Conservation (phyloP, 2,113 vertebrate species). For the Oreochromis niloticus region DNA sequence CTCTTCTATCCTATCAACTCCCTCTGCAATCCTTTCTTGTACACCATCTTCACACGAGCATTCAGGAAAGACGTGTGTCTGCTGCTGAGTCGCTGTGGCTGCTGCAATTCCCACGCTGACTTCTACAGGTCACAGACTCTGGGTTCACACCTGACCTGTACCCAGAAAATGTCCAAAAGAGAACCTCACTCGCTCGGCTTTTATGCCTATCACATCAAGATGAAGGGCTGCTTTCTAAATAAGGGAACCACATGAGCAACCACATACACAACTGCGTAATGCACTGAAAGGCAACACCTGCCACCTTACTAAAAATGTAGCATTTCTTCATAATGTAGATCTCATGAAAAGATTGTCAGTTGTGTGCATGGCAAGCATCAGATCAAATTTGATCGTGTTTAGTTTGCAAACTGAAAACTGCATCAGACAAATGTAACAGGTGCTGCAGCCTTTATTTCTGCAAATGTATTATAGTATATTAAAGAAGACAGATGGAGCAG, state of each 20-base stretch:
- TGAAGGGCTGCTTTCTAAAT: slow-evolving; percentile 61
- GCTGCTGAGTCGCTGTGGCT: slow-evolving; percentile 80
- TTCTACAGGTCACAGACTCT: slow-evolving; percentile 75
- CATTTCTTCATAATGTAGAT: not conserved
- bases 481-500: not conserved
- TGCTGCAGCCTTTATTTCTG: not conserved
- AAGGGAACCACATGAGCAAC: slow-evolving; percentile 59
- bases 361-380: not conserved
- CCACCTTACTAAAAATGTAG: not conserved
- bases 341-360: not conserved
- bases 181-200: slow-evolving; percentile 39
- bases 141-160: slow-evolving; percentile 55
- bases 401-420: not conserved
- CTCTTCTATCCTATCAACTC: slow-evolving; percentile 95
- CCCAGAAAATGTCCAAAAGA: not conserved
- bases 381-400: not conserved
- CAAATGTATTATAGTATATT: not conserved
- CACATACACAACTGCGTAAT: not conserved
- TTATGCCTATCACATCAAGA: slow-evolving; percentile 64
- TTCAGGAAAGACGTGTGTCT: slow-evolving; percentile 83
- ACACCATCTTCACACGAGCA: slow-evolving; percentile 88
- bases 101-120: slow-evolving; percentile 69
- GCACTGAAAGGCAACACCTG: not conserved
- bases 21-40: slow-evolving; percentile 90
- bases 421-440: not conserved